Evolutionary conservation across 2,113 vertebrate species (phyloP).

Genomic region (Notothenia coriiceps): DNA sequence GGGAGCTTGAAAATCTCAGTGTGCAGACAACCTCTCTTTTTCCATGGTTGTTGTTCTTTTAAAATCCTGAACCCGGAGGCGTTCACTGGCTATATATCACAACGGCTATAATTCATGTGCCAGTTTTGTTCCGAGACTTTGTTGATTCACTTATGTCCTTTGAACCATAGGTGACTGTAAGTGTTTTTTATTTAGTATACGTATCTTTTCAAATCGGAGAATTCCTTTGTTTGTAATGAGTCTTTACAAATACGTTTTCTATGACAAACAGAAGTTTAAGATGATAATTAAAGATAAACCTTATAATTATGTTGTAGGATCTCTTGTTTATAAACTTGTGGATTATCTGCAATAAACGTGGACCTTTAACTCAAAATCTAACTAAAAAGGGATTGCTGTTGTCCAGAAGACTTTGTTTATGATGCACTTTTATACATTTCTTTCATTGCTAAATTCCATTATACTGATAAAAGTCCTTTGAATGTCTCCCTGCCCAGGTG

Average conservation of each 20-base stretch:
- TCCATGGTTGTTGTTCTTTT: not conserved
- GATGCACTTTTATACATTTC: not conserved
- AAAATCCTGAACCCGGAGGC: not conserved
- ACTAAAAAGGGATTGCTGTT: not conserved
- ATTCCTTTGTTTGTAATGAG: not conserved
- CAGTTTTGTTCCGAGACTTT: not conserved
- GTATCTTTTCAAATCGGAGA: no score
- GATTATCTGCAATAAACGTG: not conserved
- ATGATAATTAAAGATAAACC: not conserved
- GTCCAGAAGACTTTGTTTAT: not conserved
- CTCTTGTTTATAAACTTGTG: not conserved
- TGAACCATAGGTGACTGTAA: not conserved
- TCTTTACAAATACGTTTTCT: not conserved
- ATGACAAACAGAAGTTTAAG: not conserved
- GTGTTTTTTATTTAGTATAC: no score
- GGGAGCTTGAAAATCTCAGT: not conserved
- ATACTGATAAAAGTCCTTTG: not conserved
- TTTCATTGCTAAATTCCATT: not conserved
- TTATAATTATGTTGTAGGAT: not conserved
- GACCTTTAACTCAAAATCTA: not conserved
- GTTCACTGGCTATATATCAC: not conserved
- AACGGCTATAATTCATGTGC: not conserved
- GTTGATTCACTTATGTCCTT: not conserved
- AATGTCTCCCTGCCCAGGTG: conserved; percentile 36
- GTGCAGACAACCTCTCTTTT: not conserved